phyloP scores from a whole-genome alignment of 2,888 invertebrate species.

The Neria commutata region DNA sequence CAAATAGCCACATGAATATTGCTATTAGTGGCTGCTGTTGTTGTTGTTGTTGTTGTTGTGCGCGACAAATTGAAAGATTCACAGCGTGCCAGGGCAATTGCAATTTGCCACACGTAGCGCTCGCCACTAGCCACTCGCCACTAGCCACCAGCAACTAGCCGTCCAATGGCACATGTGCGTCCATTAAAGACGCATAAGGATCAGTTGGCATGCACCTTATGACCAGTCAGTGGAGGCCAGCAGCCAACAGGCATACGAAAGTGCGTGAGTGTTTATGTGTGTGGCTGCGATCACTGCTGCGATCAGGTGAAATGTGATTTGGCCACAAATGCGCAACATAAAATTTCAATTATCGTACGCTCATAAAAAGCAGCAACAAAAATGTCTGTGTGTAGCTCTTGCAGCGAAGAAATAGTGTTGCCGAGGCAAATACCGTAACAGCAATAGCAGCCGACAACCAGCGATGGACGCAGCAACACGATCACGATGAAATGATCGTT shows the following conservation, averaged over 20 bases:
- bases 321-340: slow-evolving; percentile 37
- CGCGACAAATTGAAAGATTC: too few relatives aligned
- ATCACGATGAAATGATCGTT: slow-evolving; percentile 39
- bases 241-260: too few relatives aligned
- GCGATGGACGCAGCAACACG: slow-evolving; percentile 33
- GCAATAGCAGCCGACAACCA: slow-evolving; percentile 31
- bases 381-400: slow-evolving; percentile 20
- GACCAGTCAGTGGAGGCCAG: too few relatives aligned
- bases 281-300: slow-evolving; percentile 26
- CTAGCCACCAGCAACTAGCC: too few relatives aligned
- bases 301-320: slow-evolving; percentile 12
- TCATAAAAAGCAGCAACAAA: slow-evolving; percentile 37
- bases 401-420: not conserved
- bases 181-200: not conserved
- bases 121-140: too few relatives aligned
- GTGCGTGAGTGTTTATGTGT: not conserved
- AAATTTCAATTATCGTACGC: slow-evolving; percentile 54
- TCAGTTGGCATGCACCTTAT: not conserved
- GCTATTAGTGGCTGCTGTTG: too few relatives aligned
- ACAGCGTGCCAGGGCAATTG: too few relatives aligned
- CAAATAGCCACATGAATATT: too few relatives aligned
- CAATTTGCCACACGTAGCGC: too few relatives aligned
- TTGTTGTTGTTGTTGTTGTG: too few relatives aligned
- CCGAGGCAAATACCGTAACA: not conserved
- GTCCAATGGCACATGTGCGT: not conserved